phyloP scores from a whole-genome alignment of 2,797 vertebrate species.

The Arctocebus calabarensis region DNA sequence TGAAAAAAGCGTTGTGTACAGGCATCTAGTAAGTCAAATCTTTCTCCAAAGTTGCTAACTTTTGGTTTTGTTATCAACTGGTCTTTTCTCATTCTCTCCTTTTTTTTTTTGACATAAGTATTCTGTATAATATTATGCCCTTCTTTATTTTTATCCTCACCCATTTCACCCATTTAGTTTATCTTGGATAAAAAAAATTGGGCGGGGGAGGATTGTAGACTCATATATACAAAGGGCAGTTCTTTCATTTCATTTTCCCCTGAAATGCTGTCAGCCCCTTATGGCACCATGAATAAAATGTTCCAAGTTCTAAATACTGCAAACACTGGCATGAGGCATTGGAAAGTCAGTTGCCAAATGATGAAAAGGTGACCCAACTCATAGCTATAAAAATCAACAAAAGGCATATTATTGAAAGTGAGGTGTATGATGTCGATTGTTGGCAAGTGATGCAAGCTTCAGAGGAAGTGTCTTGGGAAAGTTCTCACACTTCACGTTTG shows the following conservation, averaged over 20 bases:
- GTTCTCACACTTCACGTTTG: neutral
- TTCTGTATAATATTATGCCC: neutral
- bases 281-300: neutral
- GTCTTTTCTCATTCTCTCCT: neutral
- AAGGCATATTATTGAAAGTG: neutral
- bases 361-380: neutral
- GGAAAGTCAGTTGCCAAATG: neutral
- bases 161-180: neutral
- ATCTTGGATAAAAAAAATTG: neutral
- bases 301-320: neutral
- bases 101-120: neutral
- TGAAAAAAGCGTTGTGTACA: neutral
- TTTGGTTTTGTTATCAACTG: neutral
- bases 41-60: neutral
- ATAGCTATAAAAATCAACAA: neutral
- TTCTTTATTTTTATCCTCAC: neutral
- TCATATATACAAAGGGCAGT: fast-evolving
- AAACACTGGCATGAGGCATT: neutral
- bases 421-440: neutral
- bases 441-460: neutral
- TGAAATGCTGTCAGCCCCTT: neutral
- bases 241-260: neutral
- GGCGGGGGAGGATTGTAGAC: neutral
- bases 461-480: neutral
- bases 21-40: neutral